phyloP scores from a whole-genome alignment of 2,797 vertebrate species.

The Tragopan temminckii region DNA sequence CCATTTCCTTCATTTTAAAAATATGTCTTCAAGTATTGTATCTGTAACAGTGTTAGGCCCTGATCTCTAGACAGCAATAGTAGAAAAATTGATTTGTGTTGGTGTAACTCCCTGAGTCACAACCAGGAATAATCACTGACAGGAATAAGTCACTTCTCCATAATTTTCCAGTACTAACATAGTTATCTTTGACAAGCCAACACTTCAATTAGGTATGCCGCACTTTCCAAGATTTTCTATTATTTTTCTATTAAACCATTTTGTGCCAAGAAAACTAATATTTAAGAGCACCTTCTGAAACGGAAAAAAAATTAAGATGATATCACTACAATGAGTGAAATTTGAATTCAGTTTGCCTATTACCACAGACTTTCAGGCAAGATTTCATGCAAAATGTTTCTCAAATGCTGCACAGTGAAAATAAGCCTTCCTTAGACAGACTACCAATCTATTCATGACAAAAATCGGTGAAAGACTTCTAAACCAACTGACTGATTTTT shows the following conservation, averaged over 20 bases:
- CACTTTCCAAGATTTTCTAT: neutral
- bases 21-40: accelerated
- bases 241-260: neutral
- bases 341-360: neutral
- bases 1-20: neutral
- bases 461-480: neutral
- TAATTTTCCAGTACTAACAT: neutral
- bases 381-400: constrained; percentile 12
- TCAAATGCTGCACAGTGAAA: neutral
- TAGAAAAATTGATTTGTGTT: neutral
- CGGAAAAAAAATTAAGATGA: neutral
- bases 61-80: neutral
- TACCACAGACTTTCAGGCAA: neutral
- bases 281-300: constrained; percentile 19
- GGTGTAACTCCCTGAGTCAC: neutral
- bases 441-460: neutral
- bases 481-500: neutral
- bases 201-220: neutral
- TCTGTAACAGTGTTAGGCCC: neutral
- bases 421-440: neutral
- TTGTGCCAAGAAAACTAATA: neutral
- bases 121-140: neutral
- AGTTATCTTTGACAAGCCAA: neutral
- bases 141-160: neutral
- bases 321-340: neutral